Percentiles rank a stretch among this genome's conserved stretches.
These are phyloP conservation scores for Vulpes lagopus DNA, from an alignment of 2,113 vertebrate species.

Conservation along the genomic window DNA sequence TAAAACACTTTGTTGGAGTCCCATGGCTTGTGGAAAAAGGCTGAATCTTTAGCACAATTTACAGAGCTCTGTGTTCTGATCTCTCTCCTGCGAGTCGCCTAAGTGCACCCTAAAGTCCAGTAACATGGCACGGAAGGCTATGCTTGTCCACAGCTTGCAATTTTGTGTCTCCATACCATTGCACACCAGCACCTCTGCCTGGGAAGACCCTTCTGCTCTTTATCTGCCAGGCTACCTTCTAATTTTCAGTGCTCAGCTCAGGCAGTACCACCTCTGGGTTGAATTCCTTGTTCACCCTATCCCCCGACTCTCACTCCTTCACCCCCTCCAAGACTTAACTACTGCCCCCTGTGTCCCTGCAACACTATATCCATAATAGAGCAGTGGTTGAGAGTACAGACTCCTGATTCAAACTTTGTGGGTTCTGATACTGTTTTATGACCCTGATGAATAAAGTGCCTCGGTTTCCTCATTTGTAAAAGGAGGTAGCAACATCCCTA, in stretches of 20 bases:
- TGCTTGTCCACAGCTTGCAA: neutral
- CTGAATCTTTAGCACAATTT: neutral
- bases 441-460: neutral
- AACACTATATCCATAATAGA: neutral
- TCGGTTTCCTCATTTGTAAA: constrained; percentile 28
- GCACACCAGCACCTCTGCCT: neutral
- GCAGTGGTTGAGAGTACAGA: neutral
- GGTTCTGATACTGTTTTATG: neutral
- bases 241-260: neutral
- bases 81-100: neutral
- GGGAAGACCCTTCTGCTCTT: neutral
- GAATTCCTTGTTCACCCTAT: no score
- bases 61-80: neutral
- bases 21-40: neutral
- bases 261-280: neutral
- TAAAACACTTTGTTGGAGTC: neutral
- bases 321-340: neutral
- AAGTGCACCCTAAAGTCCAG: fast-evolving
- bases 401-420: neutral
- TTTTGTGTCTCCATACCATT: neutral
- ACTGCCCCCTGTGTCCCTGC: neutral
- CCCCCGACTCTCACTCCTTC: no score
- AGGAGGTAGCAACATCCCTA: neutral
- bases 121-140: neutral
- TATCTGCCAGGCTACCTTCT: neutral